Evolutionary conservation across 2,888 invertebrate species (phyloP).

Genomic region (Copidosoma aretas): DNA sequence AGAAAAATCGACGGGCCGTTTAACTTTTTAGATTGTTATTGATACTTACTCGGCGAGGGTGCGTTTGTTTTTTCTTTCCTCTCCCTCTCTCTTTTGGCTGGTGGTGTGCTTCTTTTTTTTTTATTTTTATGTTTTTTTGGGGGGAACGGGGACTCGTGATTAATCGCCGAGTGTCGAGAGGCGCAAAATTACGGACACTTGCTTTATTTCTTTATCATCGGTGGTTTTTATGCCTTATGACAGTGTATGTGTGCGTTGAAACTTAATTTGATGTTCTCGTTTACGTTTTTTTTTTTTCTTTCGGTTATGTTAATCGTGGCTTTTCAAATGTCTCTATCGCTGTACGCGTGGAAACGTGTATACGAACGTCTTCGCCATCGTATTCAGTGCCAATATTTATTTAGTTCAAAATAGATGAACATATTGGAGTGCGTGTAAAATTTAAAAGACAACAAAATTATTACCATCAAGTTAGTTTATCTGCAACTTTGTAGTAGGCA

Average conservation of each 20-base stretch:
- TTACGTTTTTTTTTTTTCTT: neutral
- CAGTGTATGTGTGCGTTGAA: no score
- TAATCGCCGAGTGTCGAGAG: slow-evolving; percentile 29
- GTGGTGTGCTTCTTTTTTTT: slow-evolving; percentile 1
- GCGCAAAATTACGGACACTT: slow-evolving; percentile 19
- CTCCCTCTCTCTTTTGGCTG: neutral
- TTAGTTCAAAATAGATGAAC: no score
- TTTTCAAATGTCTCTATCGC: no score
- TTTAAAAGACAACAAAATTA: no score
- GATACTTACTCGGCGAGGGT: slow-evolving; percentile 16
- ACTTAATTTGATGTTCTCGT: no score
- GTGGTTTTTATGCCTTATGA: neutral
- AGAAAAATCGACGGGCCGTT: slow-evolving; percentile 28
- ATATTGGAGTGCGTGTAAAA: no score
- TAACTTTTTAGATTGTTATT: slow-evolving; percentile 37
- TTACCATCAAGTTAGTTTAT: no score
- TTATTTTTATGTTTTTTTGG: no score
- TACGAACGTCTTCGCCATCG: no score
- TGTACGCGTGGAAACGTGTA: no score
- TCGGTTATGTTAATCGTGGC: neutral
- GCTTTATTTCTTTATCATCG: slow-evolving; percentile 33
- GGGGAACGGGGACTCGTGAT: slow-evolving; percentile 18
- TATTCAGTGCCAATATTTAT: no score
- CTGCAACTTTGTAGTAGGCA: no score
- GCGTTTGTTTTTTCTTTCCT: neutral